Evolutionary conservation across 2,113 vertebrate species (phyloP).

Genomic region (Triplophysa rosa): DNA sequence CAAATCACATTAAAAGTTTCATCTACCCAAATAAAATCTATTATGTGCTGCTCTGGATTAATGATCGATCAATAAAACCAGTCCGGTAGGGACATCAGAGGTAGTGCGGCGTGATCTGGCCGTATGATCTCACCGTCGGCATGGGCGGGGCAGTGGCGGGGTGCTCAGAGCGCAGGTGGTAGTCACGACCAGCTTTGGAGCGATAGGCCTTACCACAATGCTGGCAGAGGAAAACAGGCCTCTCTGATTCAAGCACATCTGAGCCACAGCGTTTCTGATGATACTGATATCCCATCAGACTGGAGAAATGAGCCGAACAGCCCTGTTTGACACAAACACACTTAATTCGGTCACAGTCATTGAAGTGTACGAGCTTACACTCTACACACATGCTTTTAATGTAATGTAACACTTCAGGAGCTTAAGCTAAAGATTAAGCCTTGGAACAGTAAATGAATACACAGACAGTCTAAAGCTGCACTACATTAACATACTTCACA

Average conservation of each 20-base stretch:
- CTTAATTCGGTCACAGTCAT: not conserved
- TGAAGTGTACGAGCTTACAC: not conserved
- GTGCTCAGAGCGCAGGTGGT: slow-evolving; percentile 90
- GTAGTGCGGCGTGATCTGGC: not conserved
- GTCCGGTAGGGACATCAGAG: not conserved
- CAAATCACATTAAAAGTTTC: not conserved
- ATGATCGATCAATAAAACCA: not conserved
- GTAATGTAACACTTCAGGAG: not conserved
- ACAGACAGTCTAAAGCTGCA: not conserved
- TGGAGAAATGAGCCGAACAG: slow-evolving; percentile 90
- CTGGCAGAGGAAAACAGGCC: slow-evolving; percentile 84
- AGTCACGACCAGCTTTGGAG: slow-evolving; percentile 92
- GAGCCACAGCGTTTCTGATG: slow-evolving; percentile 92
- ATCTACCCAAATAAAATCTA: not conserved
- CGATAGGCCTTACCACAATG: slow-evolving; percentile 90
- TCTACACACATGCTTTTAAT: not conserved
- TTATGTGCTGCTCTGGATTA: not conserved
- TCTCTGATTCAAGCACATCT: slow-evolving; percentile 82
- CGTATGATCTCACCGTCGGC: slow-evolving; percentile 30
- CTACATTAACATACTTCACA: not conserved
- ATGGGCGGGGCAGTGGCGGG: slow-evolving; percentile 61
- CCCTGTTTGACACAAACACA: slow-evolving; percentile 70
- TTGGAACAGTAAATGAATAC: not conserved
- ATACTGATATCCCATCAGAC: slow-evolving; percentile 96
- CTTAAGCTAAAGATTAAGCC: not conserved